Evolutionary conservation across 2,797 vertebrate genomes (phyloP).

Genomic region (Halcyon smyrnensis): DNA sequence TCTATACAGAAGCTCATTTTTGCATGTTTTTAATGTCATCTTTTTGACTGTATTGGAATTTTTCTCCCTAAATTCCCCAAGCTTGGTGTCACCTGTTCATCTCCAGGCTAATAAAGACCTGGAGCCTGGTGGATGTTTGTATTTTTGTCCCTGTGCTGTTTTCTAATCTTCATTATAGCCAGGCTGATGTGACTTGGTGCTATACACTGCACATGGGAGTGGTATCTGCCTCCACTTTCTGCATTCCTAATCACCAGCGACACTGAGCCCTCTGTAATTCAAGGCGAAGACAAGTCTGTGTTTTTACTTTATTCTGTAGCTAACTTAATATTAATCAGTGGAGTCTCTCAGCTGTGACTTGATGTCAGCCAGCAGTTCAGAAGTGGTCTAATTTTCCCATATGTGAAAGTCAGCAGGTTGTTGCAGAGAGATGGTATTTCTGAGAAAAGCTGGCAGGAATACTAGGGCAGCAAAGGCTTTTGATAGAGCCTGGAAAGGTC

Average conservation of each 20-base stretch:
- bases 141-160: neutral
- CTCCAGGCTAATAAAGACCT: neutral
- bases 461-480: neutral
- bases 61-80: neutral
- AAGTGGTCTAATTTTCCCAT: neutral
- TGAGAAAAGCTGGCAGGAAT: neutral
- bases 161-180: neutral
- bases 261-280: rapidly evolving
- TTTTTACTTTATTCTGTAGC: neutral
- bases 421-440: neutral
- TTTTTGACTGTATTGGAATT: neutral
- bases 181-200: neutral
- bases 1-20: neutral
- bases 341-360: neutral
- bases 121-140: neutral
- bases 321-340: neutral
- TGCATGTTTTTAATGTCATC: neutral
- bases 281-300: neutral
- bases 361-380: neutral
- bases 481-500: neutral
- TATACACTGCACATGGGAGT: rapidly evolving
- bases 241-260: rapidly evolving
- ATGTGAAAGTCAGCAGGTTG: neutral
- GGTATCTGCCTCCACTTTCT: neutral
- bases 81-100: neutral